A percentile compares a stretch with the other conserved stretches of the same genome.
These are phyloP conservation scores for Podotricha telesiphe DNA, from an alignment of 2,888 invertebrate species.

Conservation along the genomic window DNA sequence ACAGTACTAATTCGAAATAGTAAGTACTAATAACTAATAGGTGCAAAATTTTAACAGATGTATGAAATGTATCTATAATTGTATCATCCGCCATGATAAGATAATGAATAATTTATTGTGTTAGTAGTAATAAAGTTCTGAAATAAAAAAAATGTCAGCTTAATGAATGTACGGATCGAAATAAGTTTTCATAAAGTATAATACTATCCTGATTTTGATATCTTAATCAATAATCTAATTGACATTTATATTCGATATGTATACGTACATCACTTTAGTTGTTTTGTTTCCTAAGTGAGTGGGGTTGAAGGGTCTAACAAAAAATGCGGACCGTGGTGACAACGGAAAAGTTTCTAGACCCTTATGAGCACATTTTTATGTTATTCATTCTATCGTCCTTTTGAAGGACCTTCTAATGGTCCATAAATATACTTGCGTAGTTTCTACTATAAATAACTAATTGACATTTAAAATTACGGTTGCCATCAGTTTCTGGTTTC, in stretches of 20 bases:
- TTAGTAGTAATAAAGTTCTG: no score
- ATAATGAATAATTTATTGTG: no score
- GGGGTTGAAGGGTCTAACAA: constrained; percentile 74
- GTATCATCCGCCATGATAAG: no score
- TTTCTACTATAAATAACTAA: constrained; percentile 63
- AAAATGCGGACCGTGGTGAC: constrained; percentile 71
- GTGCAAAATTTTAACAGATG: no score
- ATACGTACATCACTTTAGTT: constrained; percentile 47
- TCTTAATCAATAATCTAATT: neutral
- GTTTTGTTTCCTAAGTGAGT: constrained; percentile 62
- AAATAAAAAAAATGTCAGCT: no score
- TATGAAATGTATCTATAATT: no score
- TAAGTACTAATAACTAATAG: no score
- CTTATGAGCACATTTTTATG: constrained; percentile 65
- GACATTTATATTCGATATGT: neutral
- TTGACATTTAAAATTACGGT: constrained; percentile 60
- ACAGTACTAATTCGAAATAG: no score
- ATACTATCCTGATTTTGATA: neutral
- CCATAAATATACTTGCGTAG: constrained; percentile 64
- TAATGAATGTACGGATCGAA: no score
- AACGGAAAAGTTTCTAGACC: constrained; percentile 69
- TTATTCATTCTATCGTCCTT: constrained; percentile 73
- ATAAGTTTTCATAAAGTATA: neutral
- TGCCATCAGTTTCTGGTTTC: constrained; percentile 52
- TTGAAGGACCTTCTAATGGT: constrained; percentile 61